These are phyloP conservation scores for Lepidochitona cinerea DNA, from an alignment of 2,888 invertebrate genomes.

Conservation along the genomic window DNA sequence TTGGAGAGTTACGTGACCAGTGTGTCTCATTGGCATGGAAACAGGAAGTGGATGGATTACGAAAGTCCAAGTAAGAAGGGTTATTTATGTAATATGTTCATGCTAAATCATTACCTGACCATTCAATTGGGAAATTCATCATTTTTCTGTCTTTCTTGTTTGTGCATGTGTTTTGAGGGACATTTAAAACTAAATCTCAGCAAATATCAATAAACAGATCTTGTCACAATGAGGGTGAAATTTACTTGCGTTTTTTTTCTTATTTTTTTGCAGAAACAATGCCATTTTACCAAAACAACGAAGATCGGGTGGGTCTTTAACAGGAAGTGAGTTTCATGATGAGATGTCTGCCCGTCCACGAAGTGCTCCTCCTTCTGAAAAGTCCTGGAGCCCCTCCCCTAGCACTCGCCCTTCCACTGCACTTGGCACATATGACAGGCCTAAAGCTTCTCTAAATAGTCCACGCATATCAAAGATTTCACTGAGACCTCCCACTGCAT, in stretches of 20 bases:
- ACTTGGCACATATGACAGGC: background rate
- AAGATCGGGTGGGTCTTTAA: no score
- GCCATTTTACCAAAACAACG: no score
- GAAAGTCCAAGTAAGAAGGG: background rate
- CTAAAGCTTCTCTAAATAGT: background rate
- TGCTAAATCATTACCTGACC: no score
- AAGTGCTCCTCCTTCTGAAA: constrained; percentile 37
- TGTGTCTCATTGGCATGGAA: constrained; percentile 66
- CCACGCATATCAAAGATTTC: background rate
- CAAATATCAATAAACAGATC: no score
- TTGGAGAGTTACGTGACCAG: constrained; percentile 66
- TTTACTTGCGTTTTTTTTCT: no score
- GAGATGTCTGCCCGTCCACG: constrained; percentile 30
- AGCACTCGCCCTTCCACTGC: background rate
- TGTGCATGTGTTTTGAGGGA: no score
- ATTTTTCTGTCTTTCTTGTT: no score
- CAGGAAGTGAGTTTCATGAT: background rate
- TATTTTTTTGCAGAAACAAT: no score
- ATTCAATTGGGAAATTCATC: no score
- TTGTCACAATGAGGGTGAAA: no score
- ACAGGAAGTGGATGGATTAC: constrained; percentile 41
- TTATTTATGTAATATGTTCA: no score
- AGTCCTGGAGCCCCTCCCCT: background rate
- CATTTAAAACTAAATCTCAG: no score
- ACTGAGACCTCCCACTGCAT: background rate